Conservation (phyloP, 2,113 vertebrate genomes). For the Excalfactoria chinensis region DNA sequence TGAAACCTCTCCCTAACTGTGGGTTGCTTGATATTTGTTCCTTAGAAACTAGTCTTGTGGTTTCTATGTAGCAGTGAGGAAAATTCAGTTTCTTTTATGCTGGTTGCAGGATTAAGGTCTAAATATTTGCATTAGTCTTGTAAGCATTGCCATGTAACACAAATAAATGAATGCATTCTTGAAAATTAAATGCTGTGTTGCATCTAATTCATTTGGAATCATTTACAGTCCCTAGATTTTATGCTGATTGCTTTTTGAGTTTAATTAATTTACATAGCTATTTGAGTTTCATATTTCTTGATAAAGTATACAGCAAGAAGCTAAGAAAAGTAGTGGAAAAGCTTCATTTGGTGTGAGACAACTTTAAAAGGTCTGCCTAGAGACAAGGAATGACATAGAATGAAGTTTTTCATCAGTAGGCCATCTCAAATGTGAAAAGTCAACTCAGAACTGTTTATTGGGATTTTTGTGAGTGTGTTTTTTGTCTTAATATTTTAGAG, state of each 20-base stretch:
- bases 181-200: constrained; percentile 76
- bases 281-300: constrained; percentile 66
- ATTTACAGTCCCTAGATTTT: constrained; percentile 76
- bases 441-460: neutral
- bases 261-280: constrained; percentile 78
- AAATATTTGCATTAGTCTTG: constrained; percentile 69
- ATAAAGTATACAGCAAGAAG: constrained; percentile 15
- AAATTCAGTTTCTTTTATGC: neutral
- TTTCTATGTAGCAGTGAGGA: neutral
- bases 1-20: neutral
- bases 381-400: neutral
- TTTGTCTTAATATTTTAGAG: neutral
- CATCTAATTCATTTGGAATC: constrained; percentile 77
- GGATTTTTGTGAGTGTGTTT: neutral
- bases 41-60: neutral
- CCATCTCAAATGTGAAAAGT: neutral
- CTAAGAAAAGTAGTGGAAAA: constrained; percentile 31
- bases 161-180: constrained; percentile 71
- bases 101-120: neutral
- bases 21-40: neutral
- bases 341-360: neutral
- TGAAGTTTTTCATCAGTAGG: neutral
- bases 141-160: constrained; percentile 57
- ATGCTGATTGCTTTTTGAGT: constrained; percentile 76
- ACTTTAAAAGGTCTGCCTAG: neutral